Evolutionary conservation across 1,140 invertebrate species (phyloP), one percentile per base, ranked within the genome.

Genomic region (Lasaia peninsularis): DNA sequence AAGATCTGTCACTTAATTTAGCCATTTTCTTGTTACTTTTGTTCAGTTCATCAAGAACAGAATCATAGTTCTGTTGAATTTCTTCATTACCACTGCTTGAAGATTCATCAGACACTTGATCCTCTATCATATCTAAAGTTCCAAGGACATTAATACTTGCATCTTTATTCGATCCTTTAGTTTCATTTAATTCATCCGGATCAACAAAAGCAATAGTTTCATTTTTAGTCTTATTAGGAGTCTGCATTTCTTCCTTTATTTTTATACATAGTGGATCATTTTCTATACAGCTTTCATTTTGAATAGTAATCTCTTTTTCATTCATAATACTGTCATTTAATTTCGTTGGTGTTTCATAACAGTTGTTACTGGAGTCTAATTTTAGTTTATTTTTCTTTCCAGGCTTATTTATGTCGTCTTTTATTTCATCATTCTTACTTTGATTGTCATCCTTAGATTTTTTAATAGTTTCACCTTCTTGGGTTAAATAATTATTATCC

Each of bases 61-160:
- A 76, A 56, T 86, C 74, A 60, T 83, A 86, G 61, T 84, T 86
- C 52, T 81, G 59, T 5, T 71, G 65, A 20, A 84, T 82, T 59
- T 79, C 71, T 62, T 71, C 68, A 63, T 80, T 79, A 34, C 75
- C 77, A 63, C 73, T 81, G 16, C 66, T 73, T 14, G 69, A 72
- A 51, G 60, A 58, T 8, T 73, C 70, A n/a, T 64, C 56, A 48
- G 67, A 57, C 21, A 72, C 52, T n/a, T 62, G 54, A 34, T 12
- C 21, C 33, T 64, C 54, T 54, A 68, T 66, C 52, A 60, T 58
- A 52, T 80, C 64, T 53, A 83, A 63, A 9, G 82, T 48, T 21
- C 18, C 44, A 48, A 48, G 80, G 59, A 82, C 76, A 18, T 33
- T 54, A 31, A 65, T 65, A 54, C 68, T 62, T 52, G 58, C 14